phyloP scores from a whole-genome alignment of 2,797 vertebrate genomes.

The Eupleurogrammus muticus region DNA sequence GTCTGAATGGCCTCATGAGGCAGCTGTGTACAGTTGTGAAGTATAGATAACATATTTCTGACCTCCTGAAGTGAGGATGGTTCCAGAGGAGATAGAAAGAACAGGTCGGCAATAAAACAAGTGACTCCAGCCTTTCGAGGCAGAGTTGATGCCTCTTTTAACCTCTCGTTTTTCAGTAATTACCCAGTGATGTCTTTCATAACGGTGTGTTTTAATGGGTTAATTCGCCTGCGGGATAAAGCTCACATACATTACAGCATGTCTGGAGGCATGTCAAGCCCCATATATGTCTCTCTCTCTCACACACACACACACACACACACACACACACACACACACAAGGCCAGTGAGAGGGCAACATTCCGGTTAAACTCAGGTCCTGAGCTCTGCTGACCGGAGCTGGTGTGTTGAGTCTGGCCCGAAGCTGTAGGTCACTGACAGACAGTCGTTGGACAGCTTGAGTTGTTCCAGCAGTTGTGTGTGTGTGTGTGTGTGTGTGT shows the following conservation, averaged over 20 bases:
- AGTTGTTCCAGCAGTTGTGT: constrained; percentile 45
- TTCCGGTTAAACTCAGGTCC: constrained; percentile 8
- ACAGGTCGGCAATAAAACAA: constrained; percentile 5
- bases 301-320: constrained; percentile 3
- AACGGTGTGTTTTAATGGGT: neutral
- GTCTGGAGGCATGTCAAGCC: constrained; percentile 14
- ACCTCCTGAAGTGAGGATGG: too few relatives aligned
- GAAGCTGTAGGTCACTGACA: constrained; percentile 74
- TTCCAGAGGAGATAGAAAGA: too few relatives aligned
- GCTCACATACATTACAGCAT: constrained; percentile 38
- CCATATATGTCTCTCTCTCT: constrained; percentile 7
- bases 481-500: too few relatives aligned
- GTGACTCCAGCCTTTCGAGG: neutral
- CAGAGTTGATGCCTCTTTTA: neutral
- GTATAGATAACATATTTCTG: too few relatives aligned
- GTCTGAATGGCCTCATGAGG: too few relatives aligned
- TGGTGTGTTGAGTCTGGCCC: constrained; percentile 36
- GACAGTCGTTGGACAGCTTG: constrained; percentile 39
- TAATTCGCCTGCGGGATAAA: constrained; percentile 22
- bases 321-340: neutral
- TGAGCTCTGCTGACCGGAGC: constrained; percentile 15
- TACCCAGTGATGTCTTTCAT: neutral
- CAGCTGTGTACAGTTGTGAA: too few relatives aligned
- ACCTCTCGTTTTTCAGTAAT: constrained; percentile 3
- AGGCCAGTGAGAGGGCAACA: constrained; percentile 1